A percentile compares a stretch with the other conserved stretches of the same genome.
Conservation (phyloP, 1,140 invertebrate genomes). For the Popillia japonica region DNA sequence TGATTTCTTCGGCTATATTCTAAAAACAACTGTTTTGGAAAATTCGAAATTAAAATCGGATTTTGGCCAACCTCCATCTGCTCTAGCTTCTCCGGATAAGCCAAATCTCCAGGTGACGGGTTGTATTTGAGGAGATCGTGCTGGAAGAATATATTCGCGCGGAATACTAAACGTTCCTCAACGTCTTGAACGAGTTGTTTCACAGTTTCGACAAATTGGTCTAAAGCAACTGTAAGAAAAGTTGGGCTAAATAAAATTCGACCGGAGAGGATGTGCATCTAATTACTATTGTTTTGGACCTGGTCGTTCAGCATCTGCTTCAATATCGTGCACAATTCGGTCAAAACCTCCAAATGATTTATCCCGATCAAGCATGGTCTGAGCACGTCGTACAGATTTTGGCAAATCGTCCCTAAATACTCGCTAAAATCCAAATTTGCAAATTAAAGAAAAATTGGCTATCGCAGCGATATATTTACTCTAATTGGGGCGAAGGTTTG, state of each 20-base stretch:
- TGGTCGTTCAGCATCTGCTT: conserved; percentile 96
- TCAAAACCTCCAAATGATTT: conserved; percentile 96
- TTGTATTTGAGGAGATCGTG: conserved; percentile 90
- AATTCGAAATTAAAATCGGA: conserved; percentile 30
- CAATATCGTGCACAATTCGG: conserved; percentile 95
- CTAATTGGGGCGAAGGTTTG: conserved; percentile 69
- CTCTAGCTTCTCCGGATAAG: conserved; percentile 95
- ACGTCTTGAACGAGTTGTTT: conserved; percentile 93
- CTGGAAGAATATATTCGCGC: conserved; percentile 93
- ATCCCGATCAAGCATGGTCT: conserved; percentile 97
- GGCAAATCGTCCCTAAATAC: conserved; percentile 87
- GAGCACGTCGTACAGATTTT: conserved; percentile 89
- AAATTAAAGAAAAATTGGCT: conserved; percentile 9
- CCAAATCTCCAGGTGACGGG: conserved; percentile 93
- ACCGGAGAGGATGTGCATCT: too few species aligned
- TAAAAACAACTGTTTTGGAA: conserved; percentile 57
- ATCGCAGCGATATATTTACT: conserved; percentile 63
- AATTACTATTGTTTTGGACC: conserved; percentile 82
- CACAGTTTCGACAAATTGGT: conserved; percentile 85
- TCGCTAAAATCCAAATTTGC: conserved; percentile 62
- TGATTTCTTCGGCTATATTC: conserved; percentile 77
- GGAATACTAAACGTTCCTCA: conserved; percentile 95
- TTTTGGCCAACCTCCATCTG: conserved; percentile 82
- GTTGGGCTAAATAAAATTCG: background rate
- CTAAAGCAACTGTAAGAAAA: conserved; percentile 67